A percentile compares a stretch with the other conserved stretches of the same genome.
Evolutionary conservation across 2,888 invertebrate genomes (phyloP).

Genomic region (Polydrusus pterygomalis): DNA sequence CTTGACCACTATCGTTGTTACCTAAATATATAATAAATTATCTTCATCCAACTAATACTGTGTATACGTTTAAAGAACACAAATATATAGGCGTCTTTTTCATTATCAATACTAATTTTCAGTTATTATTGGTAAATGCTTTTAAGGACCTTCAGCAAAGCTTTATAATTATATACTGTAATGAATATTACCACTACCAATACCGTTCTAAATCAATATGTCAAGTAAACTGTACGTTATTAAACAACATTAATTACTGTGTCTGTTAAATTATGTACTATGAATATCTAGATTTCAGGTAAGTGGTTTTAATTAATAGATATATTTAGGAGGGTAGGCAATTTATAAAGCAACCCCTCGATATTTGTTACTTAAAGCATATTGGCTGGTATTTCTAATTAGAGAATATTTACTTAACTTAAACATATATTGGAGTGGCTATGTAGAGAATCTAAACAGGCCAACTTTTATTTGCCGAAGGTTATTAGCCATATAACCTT

Average conservation of each 20-base stretch:
- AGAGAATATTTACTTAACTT: no score
- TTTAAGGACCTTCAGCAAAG: background rate
- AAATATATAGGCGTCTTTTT: no score
- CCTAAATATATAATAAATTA: no score
- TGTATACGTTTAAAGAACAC: no score
- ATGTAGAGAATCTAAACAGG: no score
- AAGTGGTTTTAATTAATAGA: slow-evolving; percentile 2
- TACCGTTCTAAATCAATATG: slow-evolving; percentile 14
- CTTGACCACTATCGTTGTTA: no score
- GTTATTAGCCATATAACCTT: no score
- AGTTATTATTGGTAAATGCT: background rate
- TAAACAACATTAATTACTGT: slow-evolving; percentile 2
- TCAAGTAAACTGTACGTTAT: slow-evolving; percentile 12
- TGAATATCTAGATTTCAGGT: background rate
- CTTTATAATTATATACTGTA: background rate
- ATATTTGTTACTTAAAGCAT: background rate
- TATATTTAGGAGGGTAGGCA: background rate
- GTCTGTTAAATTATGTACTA: slow-evolving; percentile 8
- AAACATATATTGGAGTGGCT: no score
- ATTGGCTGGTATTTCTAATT: background rate
- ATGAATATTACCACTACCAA: background rate
- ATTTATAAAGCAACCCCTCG: background rate
- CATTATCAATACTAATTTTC: no score
- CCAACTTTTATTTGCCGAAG: no score
- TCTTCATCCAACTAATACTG: no score